These are phyloP conservation scores for Doryteuthis pealeii DNA, from an alignment of 1,140 invertebrate genomes.

Conservation along the genomic window DNA sequence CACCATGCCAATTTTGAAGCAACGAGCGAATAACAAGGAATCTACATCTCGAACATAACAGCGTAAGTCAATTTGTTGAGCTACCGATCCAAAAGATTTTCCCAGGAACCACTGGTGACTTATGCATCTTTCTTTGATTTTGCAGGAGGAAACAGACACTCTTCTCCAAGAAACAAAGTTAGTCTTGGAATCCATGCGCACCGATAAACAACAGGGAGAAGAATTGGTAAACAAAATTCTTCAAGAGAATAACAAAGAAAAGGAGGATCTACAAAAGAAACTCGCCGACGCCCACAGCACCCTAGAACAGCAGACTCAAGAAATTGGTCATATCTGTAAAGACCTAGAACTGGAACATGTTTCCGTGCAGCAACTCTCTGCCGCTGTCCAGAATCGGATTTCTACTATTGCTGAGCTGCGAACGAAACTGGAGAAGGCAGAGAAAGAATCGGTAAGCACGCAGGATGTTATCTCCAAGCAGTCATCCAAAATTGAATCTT, in stretches of 20 bases:
- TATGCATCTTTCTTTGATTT: background rate
- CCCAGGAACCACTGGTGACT: too few relatives aligned
- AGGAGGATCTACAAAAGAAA: background rate
- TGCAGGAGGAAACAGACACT: background rate
- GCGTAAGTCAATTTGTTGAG: too few relatives aligned
- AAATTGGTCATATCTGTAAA: background rate
- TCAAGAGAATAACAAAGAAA: background rate
- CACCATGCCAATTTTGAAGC: too few relatives aligned
- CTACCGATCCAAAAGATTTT: too few relatives aligned
- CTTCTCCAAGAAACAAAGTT: background rate
- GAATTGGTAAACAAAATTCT: background rate
- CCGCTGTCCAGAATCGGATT: background rate
- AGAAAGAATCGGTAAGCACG: background rate
- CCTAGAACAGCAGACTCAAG: background rate
- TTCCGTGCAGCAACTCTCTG: background rate
- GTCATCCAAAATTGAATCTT: background rate
- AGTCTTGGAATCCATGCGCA: background rate
- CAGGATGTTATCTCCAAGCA: background rate
- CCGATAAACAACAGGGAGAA: background rate
- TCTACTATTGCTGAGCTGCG: background rate
- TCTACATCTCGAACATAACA: too few relatives aligned
- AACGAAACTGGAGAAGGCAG: background rate
- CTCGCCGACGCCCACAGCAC: background rate
- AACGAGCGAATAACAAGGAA: too few relatives aligned
- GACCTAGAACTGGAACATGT: background rate